Evolutionary conservation across 2,888 invertebrate genomes (phyloP), one percentile per base, ranked within the genome.

Genomic region (Drosophila sordidula): DNA sequence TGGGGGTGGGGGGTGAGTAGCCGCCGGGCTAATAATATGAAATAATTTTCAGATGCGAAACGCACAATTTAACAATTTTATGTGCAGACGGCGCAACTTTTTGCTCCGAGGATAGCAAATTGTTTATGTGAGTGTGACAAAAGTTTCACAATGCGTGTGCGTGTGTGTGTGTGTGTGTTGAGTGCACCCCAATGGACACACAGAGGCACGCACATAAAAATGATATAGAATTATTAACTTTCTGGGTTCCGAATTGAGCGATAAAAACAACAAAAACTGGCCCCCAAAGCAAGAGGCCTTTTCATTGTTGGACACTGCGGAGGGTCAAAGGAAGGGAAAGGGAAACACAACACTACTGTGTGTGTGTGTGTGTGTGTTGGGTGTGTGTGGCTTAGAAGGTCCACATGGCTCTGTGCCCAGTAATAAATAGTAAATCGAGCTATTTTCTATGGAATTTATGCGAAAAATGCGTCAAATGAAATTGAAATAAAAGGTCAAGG

Each of bases 191-290:
- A 25, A 18, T 41, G 11, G 25, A 26, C 41, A 54, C 9, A 26
- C n/a, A 45, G 18, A 55, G 16, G 18, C 41, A 66, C 41, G 26
- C 58, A 69, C 64, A 75, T 79, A 69, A 75, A 84, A 72, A 58
- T 86, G 64, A 77, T 86, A 70, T 77, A 70, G 88, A 86, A 83
- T 80, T 86, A 88, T 84, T 79, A 86, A 85, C 75, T 83, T 88
- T 73, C 49, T 65, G 42, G 39, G 44, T 56, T 36, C 55, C 57
- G 52, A 44, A 61, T 62, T 42, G 64, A 52, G 45, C 42, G 58
- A 72, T 67, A 75, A 72, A 67, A 62, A 64, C 42, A 67, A 50
- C 42, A 54, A 47, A 50, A 55, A 54, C 56, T 41, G 47, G 36
- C 42, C 41, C 41, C 29, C 6, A 50, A 50, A 29, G 50, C 64